Evolutionary conservation across 2,888 invertebrate species (phyloP).

Genomic region (Cephus nigrinus): DNA sequence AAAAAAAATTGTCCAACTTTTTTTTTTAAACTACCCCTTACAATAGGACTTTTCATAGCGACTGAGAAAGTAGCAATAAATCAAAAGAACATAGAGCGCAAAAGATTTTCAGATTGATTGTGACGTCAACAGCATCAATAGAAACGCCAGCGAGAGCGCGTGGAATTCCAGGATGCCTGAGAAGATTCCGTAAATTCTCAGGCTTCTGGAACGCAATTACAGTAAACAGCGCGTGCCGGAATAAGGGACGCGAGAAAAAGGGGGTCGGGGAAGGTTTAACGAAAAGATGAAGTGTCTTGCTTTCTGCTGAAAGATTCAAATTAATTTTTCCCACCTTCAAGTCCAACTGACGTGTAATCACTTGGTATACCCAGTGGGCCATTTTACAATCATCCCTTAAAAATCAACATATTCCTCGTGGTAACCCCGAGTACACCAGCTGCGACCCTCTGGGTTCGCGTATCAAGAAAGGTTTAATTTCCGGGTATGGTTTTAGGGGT

Average conservation of each 20-base stretch:
- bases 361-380: neutral
- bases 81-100: neutral
- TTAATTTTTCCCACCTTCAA: neutral
- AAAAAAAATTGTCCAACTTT: neutral
- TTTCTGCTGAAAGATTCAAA: neutral
- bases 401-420: neutral
- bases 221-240: neutral
- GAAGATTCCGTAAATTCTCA: neutral
- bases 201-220: neutral
- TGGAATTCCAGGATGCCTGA: neutral
- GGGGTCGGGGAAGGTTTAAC: neutral
- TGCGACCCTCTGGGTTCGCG: slow-evolving; percentile 2
- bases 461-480: slow-evolving; percentile 40
- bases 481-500: slow-evolving; percentile 22
- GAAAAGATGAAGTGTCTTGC: neutral
- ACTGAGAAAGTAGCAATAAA: neutral
- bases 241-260: neutral
- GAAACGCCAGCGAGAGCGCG: neutral
- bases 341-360: neutral
- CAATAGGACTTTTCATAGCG: neutral
- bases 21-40: neutral
- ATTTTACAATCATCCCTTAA: neutral
- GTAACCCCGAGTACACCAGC: neutral
- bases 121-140: neutral
- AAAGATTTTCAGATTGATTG: neutral